Evolutionary conservation across 2,113 vertebrate species (phyloP).

Genomic region (Phodopus roborovskii): DNA sequence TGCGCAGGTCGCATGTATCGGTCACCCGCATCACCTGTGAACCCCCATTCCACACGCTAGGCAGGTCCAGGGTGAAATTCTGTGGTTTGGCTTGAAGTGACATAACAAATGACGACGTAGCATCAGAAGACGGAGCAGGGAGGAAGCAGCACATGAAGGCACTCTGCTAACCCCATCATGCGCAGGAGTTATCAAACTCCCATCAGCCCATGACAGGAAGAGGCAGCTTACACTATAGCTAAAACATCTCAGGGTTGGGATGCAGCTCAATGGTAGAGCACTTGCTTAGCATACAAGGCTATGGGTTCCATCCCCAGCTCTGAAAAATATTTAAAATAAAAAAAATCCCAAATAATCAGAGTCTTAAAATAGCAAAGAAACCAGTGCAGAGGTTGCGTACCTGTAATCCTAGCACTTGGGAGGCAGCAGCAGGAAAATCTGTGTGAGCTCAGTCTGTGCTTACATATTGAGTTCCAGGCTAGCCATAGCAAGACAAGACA

Average conservation of each 20-base stretch:
- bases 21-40: not conserved
- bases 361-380: not conserved
- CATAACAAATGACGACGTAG: not conserved
- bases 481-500: not conserved
- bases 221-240: not conserved
- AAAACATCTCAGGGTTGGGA: not conserved
- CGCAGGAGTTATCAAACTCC: not conserved
- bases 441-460: not conserved
- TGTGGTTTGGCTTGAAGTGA: not conserved
- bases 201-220: not conserved
- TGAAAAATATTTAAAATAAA: not conserved
- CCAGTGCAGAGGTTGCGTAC: not conserved
- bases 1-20: accelerated
- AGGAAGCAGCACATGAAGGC: not conserved
- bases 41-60: not conserved
- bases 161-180: not conserved
- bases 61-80: not conserved
- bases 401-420: not conserved
- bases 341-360: not conserved
- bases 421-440: not conserved
- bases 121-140: not conserved
- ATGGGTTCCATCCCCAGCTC: not conserved
- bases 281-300: not conserved
- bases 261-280: not conserved
- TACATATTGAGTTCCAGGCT: not conserved